Conservation (phyloP, 2,797 vertebrate species). For the Thamnophis elegans region DNA sequence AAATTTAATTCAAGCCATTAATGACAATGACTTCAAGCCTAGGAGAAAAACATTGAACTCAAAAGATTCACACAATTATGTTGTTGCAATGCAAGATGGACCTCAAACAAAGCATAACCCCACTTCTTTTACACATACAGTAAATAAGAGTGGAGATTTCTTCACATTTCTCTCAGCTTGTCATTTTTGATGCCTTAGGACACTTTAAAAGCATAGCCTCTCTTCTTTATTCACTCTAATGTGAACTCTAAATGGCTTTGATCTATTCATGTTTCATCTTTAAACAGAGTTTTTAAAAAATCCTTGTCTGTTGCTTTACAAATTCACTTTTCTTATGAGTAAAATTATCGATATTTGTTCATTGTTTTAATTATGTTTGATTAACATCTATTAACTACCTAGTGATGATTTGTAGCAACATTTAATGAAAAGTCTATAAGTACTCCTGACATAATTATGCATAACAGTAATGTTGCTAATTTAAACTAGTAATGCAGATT, state of each 20-base stretch:
- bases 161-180: neutral
- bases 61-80: neutral
- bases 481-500: neutral
- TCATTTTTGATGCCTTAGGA: neutral
- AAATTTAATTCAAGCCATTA: conserved; percentile 3
- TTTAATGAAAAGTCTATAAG: neutral
- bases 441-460: neutral
- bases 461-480: neutral
- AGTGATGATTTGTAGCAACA: neutral
- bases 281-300: neutral
- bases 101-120: neutral
- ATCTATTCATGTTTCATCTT: no score
- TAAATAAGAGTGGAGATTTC: neutral
- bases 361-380: neutral
- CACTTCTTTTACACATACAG: neutral
- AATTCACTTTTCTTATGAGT: neutral
- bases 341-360: neutral
- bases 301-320: neutral
- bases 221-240: neutral
- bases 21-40: neutral
- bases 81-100: neutral
- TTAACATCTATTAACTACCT: neutral
- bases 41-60: neutral
- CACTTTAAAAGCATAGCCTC: neutral
- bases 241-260: neutral